Base-by-base conservation (phyloP, 1,140 invertebrate genomes). In the Limonius californicus region DNA sequence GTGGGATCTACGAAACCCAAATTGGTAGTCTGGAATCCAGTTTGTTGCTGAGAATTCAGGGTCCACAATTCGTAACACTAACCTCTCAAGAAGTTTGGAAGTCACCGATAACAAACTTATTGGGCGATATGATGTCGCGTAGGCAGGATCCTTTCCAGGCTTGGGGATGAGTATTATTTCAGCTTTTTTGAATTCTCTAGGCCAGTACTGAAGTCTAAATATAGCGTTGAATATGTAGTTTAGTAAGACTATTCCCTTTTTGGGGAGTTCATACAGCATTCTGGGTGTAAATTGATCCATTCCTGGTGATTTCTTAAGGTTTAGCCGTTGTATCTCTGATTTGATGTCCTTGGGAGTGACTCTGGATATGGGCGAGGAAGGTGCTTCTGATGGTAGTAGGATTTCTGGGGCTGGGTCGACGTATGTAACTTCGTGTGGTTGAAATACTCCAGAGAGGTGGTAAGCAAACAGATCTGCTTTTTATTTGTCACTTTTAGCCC, bases 161-260 rank as follows among this genome's bases (percentile, higher is more conserved):
- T 75, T 76, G 2, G 68, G 70, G 1, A 76, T 69, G 12, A 74
- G 66, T 14, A 74, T 64, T 14, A 77, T 69, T n/a, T n/a, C n/a
- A n/a, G n/a, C n/a, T n/a, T 67, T n/a, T n/a, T n/a, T n/a, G n/a
- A n/a, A n/a, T n/a, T n/a, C n/a, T n/a, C n/a, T n/a, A n/a, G n/a
- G n/a, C n/a, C n/a, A n/a, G n/a, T n/a, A n/a, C n/a, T n/a, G n/a
- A 21, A 56, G 12, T 35, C 50, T 7, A 15, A 55, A 27, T 32
- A 39, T 42, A 3, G 50, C 53, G 39, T 61, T 61, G 18, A 9
- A 61, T 14, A 61, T 60, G 21, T 11, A 9, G 14, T 20, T 60
- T 3, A 60, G n/a, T n/a, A 47, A 20, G 16, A 12, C 21, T 32
- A 57, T 32, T 7, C 4, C 21, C 12, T 39, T 39, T 6, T 14